Base-by-base conservation (phyloP, 1,140 invertebrate species). In the Trichogramma pretiosum region DNA sequence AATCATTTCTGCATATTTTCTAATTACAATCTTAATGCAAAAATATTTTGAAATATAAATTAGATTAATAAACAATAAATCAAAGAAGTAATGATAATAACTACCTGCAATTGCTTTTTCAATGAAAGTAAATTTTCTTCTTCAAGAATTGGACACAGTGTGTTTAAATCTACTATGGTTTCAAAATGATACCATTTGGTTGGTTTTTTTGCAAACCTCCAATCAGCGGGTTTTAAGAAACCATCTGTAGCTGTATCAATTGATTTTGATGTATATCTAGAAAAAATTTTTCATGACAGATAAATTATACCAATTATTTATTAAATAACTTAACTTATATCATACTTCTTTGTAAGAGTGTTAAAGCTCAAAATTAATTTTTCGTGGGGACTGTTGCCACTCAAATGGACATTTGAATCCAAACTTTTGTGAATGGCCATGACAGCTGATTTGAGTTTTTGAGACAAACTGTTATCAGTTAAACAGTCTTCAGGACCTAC, bases 111-210 rank as follows among this genome's bases (percentile, higher is more conserved):
- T 56, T 83, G 78, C 63, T 77, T 77, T 53, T 78, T 79, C 4
- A 84, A 74, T 32, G 76, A 76, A 51, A 75, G 70, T 19, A 75
- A 73, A 60, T 70, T 68, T 55, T 76, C 70, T 47, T 76, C 71
- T 18, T 74, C 68, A 50, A 74, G 65, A 33, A 84, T 75, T 32
- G 78, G 74, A 60, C 82, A 80, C 24, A 77, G 60, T 56, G 77
- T 72, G 66, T 87, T 79, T 61, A 88, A 75, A 57, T 83, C 77
- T 58, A 82, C 74, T 51, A 77, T 70, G 53, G 82, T 80, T 56
- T 85, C 77, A n/a, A 88, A 60, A 56, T 79, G 74, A 53, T 81
- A 74, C 84, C 85, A 88, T 54, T 77, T 77, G 4, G 72, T 76
- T 3, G 66, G 52, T 62, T 78, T 81, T 0, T 74, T 60, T 53